Conservation (phyloP, 64 coral and sea anemone genomes). For the Cladopsammia gracilis region DNA sequence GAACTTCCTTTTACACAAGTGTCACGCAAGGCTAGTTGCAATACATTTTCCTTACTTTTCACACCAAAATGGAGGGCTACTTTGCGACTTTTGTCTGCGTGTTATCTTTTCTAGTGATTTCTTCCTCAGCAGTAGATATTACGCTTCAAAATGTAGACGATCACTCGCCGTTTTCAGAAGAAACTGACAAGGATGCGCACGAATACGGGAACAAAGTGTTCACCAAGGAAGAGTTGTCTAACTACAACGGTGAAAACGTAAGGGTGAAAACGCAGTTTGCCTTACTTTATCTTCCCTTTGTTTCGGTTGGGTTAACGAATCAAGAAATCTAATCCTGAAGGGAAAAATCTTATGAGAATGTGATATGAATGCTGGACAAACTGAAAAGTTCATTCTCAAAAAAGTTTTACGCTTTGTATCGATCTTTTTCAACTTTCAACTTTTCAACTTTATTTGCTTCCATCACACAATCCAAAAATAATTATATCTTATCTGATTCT, state of each 20-base stretch:
- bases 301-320: too few species aligned
- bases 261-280: neutral
- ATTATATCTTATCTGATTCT: too few species aligned
- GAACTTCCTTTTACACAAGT: neutral
- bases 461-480: too few species aligned
- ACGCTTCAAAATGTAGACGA: constrained; percentile 35
- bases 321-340: too few species aligned
- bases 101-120: neutral
- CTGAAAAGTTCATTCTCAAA: too few species aligned
- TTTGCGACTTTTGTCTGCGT: constrained; percentile 1
- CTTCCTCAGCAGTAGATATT: neutral
- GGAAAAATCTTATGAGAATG: too few species aligned
- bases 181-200: neutral
- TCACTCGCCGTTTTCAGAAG: constrained; percentile 65
- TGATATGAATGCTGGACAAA: too few species aligned
- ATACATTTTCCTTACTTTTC: neutral
- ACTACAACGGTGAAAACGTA: constrained; percentile 74
- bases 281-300: too few species aligned
- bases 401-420: too few species aligned
- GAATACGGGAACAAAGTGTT: constrained; percentile 51
- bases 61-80: constrained; percentile 18
- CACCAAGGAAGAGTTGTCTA: constrained; percentile 65
- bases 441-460: too few species aligned
- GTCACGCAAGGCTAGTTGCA: neutral
- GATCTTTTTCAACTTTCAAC: too few species aligned